These are phyloP conservation scores for Metopolophium dirhodum DNA, from an alignment of 1,140 invertebrate genomes.

Conservation along the genomic window DNA sequence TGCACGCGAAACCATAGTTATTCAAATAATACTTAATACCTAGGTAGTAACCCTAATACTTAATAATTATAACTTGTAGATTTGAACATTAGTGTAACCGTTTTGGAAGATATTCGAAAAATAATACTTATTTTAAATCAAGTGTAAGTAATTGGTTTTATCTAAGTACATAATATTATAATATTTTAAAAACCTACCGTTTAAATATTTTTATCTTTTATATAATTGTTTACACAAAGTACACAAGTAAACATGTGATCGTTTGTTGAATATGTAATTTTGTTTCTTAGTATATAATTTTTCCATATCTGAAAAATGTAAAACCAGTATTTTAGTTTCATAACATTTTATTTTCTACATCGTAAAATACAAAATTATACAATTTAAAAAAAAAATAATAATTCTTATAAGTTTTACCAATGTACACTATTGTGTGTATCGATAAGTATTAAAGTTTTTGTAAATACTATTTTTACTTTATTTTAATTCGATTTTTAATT, in stretches of 20 bases:
- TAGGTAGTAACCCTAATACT: not conserved
- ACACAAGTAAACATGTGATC: not conserved
- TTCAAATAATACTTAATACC: not conserved
- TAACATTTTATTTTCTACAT: not conserved
- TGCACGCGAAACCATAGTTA: slow-evolving; percentile 21
- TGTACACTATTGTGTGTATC: not conserved
- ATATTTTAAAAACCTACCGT: not conserved
- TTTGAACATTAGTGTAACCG: not conserved
- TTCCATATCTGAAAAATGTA: not conserved
- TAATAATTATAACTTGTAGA: not conserved
- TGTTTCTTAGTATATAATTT: not conserved
- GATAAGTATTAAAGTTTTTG: not conserved
- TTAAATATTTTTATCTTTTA: not conserved
- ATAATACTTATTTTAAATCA: not conserved
- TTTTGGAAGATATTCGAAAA: not conserved
- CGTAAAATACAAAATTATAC: not conserved
- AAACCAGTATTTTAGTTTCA: not conserved
- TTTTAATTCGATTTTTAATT: not conserved
- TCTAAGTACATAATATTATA: not conserved
- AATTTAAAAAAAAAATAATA: not conserved
- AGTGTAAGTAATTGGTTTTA: not conserved
- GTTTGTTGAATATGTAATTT: not conserved
- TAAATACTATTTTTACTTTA: not conserved
- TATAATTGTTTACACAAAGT: not conserved
- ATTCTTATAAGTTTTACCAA: not conserved